Evolutionary conservation across 2,113 vertebrate genomes (phyloP), one percentile per base, ranked within the genome.

Genomic region (Pedionomus torquatus): DNA sequence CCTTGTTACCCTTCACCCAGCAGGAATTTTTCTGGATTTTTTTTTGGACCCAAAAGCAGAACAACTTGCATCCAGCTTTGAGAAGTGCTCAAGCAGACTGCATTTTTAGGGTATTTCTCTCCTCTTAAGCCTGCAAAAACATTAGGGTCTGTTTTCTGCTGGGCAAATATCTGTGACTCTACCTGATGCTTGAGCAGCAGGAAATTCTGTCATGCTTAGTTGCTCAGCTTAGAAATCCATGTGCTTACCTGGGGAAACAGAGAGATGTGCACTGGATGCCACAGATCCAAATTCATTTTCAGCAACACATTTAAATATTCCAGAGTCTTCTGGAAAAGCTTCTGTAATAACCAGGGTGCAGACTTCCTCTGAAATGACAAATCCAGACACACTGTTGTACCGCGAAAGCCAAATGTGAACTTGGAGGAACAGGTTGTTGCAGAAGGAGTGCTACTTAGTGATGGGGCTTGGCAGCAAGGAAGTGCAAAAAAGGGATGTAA

Each of bases 271-370:
- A 20, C 96, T 98, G 79, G 99, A 99, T 90, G 98, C 97, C 24
- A 96, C 98, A 4, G 97, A 97, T 23, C 99, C 99, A 83, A 97
- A 98, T 57, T 98, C 93, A 96, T 99, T 99, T 91, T 98, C 93
- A 88, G 98, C 99, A 85, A 98, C 95, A n/a, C 99, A 99, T 95
- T 98, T 98, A 96, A 99, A 99, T 83, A 98, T 89, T 58, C 99
- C 99, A 31, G 98, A 99, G 83, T 99, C 99, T 97, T 99, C 98
- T 55, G 99, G 99, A 86, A 99, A 99, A 70, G 98, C 99, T 97
- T 99, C 99, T 61, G 99, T 99, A 95, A 99, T 99, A 91, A 99
- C 98, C 87, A 99, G 97, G 17, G 98, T 99, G 68, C 99, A 99
- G 88, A 99, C 97, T 97, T 99, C 98, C 98, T 99, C 99, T 99